Conservation (phyloP, 2,113 vertebrate species). For the Psophia crepitans region DNA sequence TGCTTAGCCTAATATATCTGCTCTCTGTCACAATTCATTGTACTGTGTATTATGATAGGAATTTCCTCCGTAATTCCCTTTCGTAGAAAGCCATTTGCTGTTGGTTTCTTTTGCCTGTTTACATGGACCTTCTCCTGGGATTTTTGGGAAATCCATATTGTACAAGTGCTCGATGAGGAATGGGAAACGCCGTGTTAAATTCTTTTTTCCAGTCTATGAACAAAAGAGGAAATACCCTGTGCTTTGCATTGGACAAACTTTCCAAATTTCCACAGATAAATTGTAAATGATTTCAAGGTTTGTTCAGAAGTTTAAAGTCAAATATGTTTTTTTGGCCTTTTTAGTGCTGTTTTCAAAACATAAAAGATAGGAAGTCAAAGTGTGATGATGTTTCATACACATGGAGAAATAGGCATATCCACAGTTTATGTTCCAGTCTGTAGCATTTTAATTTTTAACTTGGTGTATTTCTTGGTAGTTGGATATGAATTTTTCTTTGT, state of each 20-base stretch:
- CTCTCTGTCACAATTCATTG: neutral
- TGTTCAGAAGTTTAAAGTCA: neutral
- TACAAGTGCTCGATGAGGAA: neutral
- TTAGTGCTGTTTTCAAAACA: neutral
- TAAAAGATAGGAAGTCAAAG: neutral
- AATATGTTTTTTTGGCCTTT: neutral
- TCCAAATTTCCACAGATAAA: neutral
- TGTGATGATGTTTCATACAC: neutral
- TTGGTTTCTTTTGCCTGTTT: neutral
- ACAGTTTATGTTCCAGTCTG: neutral
- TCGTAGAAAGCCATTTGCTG: neutral
- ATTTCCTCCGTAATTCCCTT: neutral
- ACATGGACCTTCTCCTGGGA: neutral
- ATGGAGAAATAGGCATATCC: neutral
- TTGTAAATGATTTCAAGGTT: neutral
- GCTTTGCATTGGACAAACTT: neutral
- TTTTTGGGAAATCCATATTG: neutral
- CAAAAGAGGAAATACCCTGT: neutral
- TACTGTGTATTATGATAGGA: neutral
- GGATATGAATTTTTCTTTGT: neutral
- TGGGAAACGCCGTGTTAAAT: neutral
- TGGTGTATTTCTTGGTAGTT: neutral
- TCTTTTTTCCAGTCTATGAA: neutral
- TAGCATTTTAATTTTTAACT: neutral
- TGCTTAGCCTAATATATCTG: neutral